Percentiles rank a stretch among this genome's conserved stretches.
Conservation (phyloP, 2,113 vertebrate genomes). For the Lepidothrix coronata region DNA sequence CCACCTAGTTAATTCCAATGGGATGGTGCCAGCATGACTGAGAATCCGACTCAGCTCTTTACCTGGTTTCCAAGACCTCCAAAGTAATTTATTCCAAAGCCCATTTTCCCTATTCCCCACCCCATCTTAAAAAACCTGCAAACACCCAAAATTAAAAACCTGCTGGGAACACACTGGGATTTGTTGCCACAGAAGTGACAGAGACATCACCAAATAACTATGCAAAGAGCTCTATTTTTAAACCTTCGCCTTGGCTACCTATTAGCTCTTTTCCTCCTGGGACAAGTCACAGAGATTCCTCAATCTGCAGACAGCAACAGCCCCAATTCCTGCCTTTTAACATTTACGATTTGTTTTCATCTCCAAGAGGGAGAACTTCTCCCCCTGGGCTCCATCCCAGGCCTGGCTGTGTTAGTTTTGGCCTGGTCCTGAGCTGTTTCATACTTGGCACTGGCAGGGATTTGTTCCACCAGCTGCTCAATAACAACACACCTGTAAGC, state of each 20-base stretch:
- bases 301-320: background rate
- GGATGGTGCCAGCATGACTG: fast-evolving
- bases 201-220: conserved; percentile 56
- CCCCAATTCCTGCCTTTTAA: conserved; percentile 20
- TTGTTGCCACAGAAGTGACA: background rate
- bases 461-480: conserved; percentile 76
- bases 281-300: conserved; percentile 24
- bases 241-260: conserved; percentile 44
- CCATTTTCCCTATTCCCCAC: background rate
- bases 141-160: conserved; percentile 5
- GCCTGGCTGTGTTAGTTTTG: conserved; percentile 71
- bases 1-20: background rate
- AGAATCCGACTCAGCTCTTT: background rate
- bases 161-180: background rate
- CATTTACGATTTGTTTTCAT: conserved; percentile 71
- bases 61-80: background rate
- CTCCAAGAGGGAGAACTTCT: conserved; percentile 52
- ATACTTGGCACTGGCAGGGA: conserved; percentile 52
- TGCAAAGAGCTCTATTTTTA: conserved; percentile 61
- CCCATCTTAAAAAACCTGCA: background rate
- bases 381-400: conserved; percentile 19
- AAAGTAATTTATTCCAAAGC: conserved; percentile 42
- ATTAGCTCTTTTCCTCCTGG: conserved; percentile 46
- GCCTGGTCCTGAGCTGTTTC: conserved; percentile 27
- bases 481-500: conserved; percentile 74